Evolutionary conservation across 2,113 vertebrate species (phyloP).

Genomic region (Oriolus oriolus): DNA sequence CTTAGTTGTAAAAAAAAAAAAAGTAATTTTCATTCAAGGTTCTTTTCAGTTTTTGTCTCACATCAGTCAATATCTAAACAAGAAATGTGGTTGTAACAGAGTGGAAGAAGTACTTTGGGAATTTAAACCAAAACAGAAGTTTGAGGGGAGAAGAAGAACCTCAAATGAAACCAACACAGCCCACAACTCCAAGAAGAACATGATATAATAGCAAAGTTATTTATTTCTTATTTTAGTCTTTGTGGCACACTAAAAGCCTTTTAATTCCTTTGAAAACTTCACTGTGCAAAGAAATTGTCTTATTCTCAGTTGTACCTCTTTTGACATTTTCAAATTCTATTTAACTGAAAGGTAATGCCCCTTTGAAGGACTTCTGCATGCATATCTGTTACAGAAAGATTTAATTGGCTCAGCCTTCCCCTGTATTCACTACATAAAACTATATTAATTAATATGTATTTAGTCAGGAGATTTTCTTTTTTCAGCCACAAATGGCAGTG

Average conservation of each 20-base stretch:
- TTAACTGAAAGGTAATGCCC: not conserved
- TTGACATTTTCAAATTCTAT: not conserved
- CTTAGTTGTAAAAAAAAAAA: not conserved
- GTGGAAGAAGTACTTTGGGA: not conserved
- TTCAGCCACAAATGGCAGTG: not conserved
- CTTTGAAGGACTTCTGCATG: not conserved
- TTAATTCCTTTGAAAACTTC: not conserved
- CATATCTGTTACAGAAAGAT: not conserved
- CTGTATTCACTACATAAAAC: not conserved
- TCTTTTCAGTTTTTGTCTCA: not conserved
- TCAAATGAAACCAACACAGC: not conserved
- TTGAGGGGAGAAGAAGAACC: not conserved
- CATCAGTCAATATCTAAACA: not conserved
- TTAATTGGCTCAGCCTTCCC: not conserved
- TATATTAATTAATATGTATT: not conserved
- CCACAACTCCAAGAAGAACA: not conserved
- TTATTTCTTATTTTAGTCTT: not conserved
- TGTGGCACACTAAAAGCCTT: not conserved
- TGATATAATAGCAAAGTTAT: not conserved
- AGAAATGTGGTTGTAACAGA: not conserved
- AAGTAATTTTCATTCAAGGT: not conserved
- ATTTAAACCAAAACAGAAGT: not conserved
- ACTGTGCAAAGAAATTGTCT: not conserved
- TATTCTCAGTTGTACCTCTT: not conserved
- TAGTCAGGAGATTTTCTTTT: not conserved